Base-by-base conservation (phyloP, 2,797 vertebrate species). In the Sternotherus odoratus region DNA sequence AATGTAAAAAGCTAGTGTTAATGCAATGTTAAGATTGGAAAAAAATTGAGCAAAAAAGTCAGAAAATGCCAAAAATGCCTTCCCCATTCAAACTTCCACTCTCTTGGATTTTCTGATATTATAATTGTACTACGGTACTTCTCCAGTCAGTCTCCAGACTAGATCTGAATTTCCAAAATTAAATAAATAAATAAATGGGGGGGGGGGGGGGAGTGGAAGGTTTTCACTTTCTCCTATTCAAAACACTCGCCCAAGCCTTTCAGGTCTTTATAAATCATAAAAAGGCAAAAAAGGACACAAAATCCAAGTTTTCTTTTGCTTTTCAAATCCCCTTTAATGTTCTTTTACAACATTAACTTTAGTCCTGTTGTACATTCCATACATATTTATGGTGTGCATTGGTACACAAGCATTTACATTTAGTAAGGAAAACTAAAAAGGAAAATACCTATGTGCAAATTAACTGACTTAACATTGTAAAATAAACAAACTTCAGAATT, bases 81-180 rank as follows among this genome's bases (percentile, higher is more conserved):
- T 86, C 92, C 23, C 12, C 26, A 82, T 91, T 87, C 46, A 89
- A 79, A 93, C 30, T 26, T 83, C 19, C n/a, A 7, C 17, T 83
- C 5, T 51, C 50, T 4, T 33, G 75, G 15, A 24, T 79, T 85
- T 82, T 79, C 30, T 87, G 49, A 83, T 51, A n/a, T n/a, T n/a
- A 5, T 24, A 90, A 74, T 4, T 81, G 5, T 33, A 90, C 15
- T 75, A 86, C n/a, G n/a, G n/a, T n/a, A n/a, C 85, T 43, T 48
- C 8, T 36, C 17, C 60, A 83, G 24, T 0, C 0, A 74, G 16
- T 17, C 51, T 84, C n/a, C 39, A 91, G 46, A 84, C n/a, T 43
- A 28, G 10, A 93, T 75, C 3, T 7, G 19, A 36, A 75, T n/a
- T 75, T 75, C 16, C 28, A 16, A 48, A n/a, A 48, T n/a, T 75